Evolutionary conservation across 2,113 vertebrate species (phyloP).

Genomic region (Oncorhynchus kisutch): DNA sequence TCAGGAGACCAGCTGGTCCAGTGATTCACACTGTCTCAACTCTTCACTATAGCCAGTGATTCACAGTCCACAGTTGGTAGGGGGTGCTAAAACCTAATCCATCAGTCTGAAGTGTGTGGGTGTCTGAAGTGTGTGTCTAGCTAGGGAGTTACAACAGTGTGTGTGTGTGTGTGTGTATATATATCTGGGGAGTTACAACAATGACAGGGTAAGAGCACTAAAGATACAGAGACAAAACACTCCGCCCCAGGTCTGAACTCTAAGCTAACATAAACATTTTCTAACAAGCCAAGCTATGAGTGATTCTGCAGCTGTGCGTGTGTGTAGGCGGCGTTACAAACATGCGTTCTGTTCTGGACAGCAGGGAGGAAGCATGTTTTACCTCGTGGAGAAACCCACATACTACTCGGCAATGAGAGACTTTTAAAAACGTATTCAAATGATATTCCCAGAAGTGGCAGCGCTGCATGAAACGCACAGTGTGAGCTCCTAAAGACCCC

Average conservation of each 20-base stretch:
- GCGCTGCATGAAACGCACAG: not conserved
- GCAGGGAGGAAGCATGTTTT: slow-evolving; percentile 17
- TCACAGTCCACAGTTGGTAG: slow-evolving; percentile 37
- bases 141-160: too few species aligned
- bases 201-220: slow-evolving; percentile 5
- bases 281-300: not conserved
- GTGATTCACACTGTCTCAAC: too few species aligned
- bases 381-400: slow-evolving; percentile 18
- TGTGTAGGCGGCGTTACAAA: slow-evolving; percentile 1
- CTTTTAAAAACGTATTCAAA: slow-evolving; percentile 20
- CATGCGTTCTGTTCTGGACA: slow-evolving; percentile 5
- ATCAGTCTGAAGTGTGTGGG: slow-evolving; percentile 32
- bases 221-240: not conserved
- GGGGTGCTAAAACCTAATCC: slow-evolving; percentile 61
- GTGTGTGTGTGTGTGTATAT: too few species aligned
- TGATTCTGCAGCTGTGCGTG: slow-evolving; percentile 17
- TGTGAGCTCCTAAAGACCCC: too few species aligned
- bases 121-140: not conserved
- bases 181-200: too few species aligned
- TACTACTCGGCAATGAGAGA: slow-evolving; percentile 17
- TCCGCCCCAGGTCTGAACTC: too few species aligned
- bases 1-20: too few species aligned
- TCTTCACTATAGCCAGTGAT: too few species aligned
- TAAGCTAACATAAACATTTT: slow-evolving; percentile 34
- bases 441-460: slow-evolving; percentile 19